Base-by-base conservation (phyloP, 2,113 vertebrate genomes). In the Okapia johnstoni region DNA sequence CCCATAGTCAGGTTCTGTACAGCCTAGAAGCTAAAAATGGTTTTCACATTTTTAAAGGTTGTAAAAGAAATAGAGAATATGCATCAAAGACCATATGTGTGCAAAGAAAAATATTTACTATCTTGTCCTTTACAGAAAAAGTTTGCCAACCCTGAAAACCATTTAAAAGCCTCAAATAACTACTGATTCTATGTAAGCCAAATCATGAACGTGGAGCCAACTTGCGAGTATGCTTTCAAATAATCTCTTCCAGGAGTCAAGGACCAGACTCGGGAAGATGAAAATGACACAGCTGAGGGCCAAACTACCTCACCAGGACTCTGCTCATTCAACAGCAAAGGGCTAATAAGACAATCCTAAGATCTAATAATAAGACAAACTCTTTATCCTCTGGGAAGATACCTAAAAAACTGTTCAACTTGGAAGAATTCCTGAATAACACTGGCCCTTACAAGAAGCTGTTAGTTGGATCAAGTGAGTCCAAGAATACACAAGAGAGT, bases 361-460 rank as follows among this genome's bases (percentile, higher is more conserved):
- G 52, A 79, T n/a, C 79, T 84, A n/a, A 23, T 19, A 61, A 33
- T 14, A 66, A 76, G 89, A 36, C 36, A 97, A 66, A 81, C 4
- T 61, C 48, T 86, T 91, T 58, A 79, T 94, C n/a, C 54, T 96
- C 77, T 94, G 61, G 58, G 46, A 93, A 93, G 50, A 16, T 28
- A 57, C 14, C 33, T 26, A 83, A 87, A 80, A 94, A 94, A 88
- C 9, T 4, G 0, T 43, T 95, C 66, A 77, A 25, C 21, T 66
- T 96, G 79, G 16, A 17, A 93, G 55, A 94, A 89, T 80, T 84
- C 58, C 21, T 96, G 94, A 85, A 92, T n/a, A 48, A 89, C 12
- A 63, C 23, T 81, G 84, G 54, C 30, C 58, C 63, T 90, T 60
- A 16, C 1, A 60, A 92, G 77, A 63, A 5, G 2, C 17, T 83